Percentiles rank a stretch among this genome's conserved stretches.
phyloP scores from a whole-genome alignment of 2,797 vertebrate genomes.

The Melopsittacus undulatus region DNA sequence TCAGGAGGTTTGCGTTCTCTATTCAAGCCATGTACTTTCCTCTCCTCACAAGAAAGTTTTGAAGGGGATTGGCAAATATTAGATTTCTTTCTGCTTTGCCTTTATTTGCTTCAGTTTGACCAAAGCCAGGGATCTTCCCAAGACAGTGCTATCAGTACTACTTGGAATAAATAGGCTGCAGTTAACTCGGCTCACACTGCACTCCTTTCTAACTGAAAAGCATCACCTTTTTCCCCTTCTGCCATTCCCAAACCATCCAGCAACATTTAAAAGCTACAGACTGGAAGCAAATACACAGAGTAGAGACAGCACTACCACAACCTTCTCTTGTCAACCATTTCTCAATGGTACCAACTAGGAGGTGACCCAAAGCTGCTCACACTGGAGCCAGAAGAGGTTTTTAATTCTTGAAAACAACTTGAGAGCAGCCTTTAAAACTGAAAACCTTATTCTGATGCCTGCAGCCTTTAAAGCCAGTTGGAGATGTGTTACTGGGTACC shows the following conservation, averaged over 20 bases:
- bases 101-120: not conserved
- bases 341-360: not conserved
- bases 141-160: accelerated
- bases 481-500: not conserved
- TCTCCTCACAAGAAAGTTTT: not conserved
- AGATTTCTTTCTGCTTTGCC: not conserved
- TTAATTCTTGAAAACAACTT: not conserved
- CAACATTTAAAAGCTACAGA: not conserved
- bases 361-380: not conserved
- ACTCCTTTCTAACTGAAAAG: not conserved
- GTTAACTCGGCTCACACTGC: not conserved
- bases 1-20: not conserved
- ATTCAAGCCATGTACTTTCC: not conserved
- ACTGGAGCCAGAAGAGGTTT: not conserved
- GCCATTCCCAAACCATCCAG: not conserved
- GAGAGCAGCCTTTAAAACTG: not conserved
- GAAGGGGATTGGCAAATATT: not conserved
- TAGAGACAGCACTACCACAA: not conserved
- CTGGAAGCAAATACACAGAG: not conserved
- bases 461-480: not conserved
- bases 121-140: not conserved
- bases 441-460: not conserved
- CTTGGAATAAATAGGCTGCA: not conserved
- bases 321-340: not conserved
- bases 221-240: not conserved